A percentile compares a stretch with the other conserved stretches of the same genome.
Conservation (phyloP, 2,888 invertebrate species). For the Nemurella pictetii region DNA sequence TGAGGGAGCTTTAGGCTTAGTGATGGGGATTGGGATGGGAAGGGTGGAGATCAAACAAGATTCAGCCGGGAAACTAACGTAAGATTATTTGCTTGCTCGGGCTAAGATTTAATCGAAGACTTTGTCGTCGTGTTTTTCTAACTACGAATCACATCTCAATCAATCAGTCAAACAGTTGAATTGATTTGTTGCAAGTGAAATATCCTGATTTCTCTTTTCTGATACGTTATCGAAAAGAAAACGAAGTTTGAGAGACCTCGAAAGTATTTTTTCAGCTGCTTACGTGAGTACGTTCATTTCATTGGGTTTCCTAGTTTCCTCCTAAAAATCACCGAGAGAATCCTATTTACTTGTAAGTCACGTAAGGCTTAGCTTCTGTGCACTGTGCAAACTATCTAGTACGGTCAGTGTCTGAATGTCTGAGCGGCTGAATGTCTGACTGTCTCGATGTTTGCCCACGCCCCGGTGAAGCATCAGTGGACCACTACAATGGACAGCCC, state of each 20-base stretch:
- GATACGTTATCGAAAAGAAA: background rate
- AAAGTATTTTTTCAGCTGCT: too few species aligned
- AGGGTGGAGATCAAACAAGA: conserved; percentile 26
- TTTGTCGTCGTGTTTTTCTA: background rate
- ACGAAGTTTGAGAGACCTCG: background rate
- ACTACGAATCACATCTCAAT: background rate
- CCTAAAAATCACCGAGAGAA: background rate
- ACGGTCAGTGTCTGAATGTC: too few species aligned
- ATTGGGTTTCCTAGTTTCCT: background rate
- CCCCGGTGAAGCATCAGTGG: background rate
- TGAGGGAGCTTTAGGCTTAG: conserved; percentile 1
- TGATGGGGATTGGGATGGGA: background rate
- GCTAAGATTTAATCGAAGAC: background rate
- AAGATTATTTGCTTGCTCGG: background rate
- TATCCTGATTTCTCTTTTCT: background rate
- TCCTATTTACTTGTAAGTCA: background rate
- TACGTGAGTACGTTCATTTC: too few species aligned
- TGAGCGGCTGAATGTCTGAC: background rate
- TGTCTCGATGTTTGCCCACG: background rate
- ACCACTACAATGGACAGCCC: background rate
- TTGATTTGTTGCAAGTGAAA: background rate
- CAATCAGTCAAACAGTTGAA: background rate
- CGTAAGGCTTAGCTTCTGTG: background rate
- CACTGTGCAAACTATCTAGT: background rate
- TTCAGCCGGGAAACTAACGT: background rate